Base-by-base conservation (phyloP, 1,140 invertebrate species). In the Plectus sambesii region DNA sequence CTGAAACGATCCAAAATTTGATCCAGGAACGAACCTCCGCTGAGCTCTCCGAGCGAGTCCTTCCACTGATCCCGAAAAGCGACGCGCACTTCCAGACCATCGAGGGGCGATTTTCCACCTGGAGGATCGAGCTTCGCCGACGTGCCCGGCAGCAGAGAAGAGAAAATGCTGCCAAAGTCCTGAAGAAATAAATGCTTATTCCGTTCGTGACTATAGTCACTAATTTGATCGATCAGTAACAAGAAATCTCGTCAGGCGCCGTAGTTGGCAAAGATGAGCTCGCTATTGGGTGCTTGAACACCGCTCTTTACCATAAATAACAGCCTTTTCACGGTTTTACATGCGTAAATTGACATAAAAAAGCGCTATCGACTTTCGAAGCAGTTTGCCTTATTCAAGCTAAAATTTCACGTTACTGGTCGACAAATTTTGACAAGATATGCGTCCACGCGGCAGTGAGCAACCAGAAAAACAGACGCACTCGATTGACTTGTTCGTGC, bases 151-250 rank as follows among this genome's bases (percentile, higher is more conserved):
- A 98, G 73, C 38, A 98, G 74, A 0, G 83, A 84, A 50, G 80
- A 81, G 70, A 97, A 97, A 64, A 99, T 98, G 1, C 84, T 84
- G n/a, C 85, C 87, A 73, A 98, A 97, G 74, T 97, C 88, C 65
- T 81, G 74, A 55, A 53, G 52, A 12, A 57, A 8, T 40, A 12
- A 17, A 17, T 9, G 30, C 30, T 33, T 33, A 12, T 33, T 33
- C 17, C 30, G 30, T 33, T 17, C 30, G 17, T 12, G 30, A 12
- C 30, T 33, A 12, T 33, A 12, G 17, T 33, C 12, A 33, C 30
- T 12, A 12, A 12, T 33, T n/a, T n/a, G n/a, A n/a, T n/a, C n/a
- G n/a, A n/a, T n/a, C n/a, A n/a, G n/a, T n/a, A n/a, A n/a, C n/a
- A n/a, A n/a, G n/a, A n/a, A n/a, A n/a, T n/a, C n/a, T n/a, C n/a